Evolutionary conservation across 2,888 invertebrate genomes (phyloP).

Genomic region (Acronicta alni): DNA sequence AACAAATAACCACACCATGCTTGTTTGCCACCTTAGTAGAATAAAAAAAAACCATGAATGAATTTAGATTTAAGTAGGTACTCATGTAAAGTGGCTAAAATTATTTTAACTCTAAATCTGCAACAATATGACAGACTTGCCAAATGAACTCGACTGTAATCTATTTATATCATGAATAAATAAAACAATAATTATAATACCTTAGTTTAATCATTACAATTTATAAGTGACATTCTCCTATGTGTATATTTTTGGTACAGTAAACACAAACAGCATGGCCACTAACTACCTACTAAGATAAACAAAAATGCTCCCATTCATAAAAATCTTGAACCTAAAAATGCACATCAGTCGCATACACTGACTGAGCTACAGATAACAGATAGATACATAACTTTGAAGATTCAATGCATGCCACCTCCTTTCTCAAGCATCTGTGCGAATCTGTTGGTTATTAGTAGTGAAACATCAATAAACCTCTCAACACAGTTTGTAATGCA

Average conservation of each 20-base stretch:
- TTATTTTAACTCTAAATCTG: no score
- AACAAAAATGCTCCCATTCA: conserved; percentile 47
- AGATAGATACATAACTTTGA: conserved; percentile 33
- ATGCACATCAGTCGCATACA: conserved; percentile 39
- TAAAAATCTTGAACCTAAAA: conserved; percentile 47
- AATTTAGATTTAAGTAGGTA: no score
- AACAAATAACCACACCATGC: no score
- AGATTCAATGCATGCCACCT: conserved; percentile 86
- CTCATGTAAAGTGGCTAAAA: no score
- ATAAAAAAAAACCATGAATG: no score
- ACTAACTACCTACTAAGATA: conserved; percentile 43
- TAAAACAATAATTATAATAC: conserved; percentile 39
- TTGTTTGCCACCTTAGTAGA: no score
- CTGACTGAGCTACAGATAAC: conserved; percentile 38
- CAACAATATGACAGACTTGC: no score
- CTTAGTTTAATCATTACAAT: conserved; percentile 43
- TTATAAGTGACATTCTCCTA: conserved; percentile 35
- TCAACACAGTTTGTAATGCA: conserved; percentile 98
- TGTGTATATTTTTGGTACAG: conserved; percentile 41
- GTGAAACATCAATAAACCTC: conserved; percentile 97
- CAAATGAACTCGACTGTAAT: conserved; percentile 48
- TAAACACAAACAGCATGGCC: conserved; percentile 31
- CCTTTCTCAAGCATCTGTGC: conserved; percentile 95
- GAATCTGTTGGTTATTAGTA: conserved; percentile 96
- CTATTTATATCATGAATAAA: conserved; percentile 40